Base-by-base conservation (phyloP, 2,113 vertebrate species). In the Parotia lawesii region DNA sequence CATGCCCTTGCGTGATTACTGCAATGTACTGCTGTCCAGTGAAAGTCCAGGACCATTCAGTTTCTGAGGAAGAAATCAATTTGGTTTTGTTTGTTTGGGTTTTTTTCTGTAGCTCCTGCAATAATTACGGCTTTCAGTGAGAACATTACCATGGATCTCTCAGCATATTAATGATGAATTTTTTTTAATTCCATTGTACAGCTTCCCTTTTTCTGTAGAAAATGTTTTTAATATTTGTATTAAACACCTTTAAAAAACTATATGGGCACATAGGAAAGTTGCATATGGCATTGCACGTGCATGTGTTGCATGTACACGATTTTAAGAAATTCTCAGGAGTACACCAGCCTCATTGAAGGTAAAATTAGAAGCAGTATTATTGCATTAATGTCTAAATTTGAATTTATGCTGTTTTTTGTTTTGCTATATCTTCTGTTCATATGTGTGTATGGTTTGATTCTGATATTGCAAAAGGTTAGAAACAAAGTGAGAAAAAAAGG, bases 271-370 rank as follows among this genome's bases (percentile, higher is more conserved):
- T 28, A 50, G 8, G 5, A n/a, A 72, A 57, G 4, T 29, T 47
- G 5, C 21, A 10, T n/a, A 29, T 21, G 5, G 3, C 5, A 1
- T 42, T 44, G 5, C 33, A 51, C 6, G 5, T 51, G 13, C 4
- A 23, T 47, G 9, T 40, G 28, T 12, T 65, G 10, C 25, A 35
- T 28, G 3, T 27, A 11, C 7, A 56, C 2, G 31, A 28, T 71
- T 85, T 56, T 11, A 64, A 37, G 14, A 73, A 56, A 64, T 35
- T 11, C 12, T 9, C 5, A 28, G 29, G 11, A 42, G 47, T 31
- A 45, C 3, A 5, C 5, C 5, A 76, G 22, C 15, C 47, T 64
- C 15, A 16, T 5, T 47, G 54, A 85, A 76, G 6, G 25, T 17
- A 45, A 8, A 25, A 45, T 76, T 66, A 75, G 24, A 84, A 87